Evolutionary conservation across 1,140 invertebrate species (phyloP), one percentile per base, ranked within the genome.

Genomic region (Nephila pilipes): DNA sequence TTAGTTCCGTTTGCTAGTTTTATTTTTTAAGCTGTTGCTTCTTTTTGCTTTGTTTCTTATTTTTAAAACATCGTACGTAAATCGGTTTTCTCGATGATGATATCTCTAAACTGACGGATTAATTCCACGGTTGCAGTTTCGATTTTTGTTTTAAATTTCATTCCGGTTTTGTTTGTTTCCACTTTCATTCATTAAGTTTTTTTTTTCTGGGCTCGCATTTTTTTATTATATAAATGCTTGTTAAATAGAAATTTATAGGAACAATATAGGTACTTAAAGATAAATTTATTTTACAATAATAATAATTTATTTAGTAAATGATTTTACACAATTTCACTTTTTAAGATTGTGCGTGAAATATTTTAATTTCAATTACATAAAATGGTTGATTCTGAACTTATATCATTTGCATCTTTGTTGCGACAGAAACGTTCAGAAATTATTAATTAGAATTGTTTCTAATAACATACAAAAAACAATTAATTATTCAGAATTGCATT

Each of bases 21-120:
- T 55, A 6, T 75, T 25, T 46, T 75, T 88, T 69, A 88, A 88
- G 32, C 87, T 88, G 87, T 88, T 88, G 87, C 63, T 69, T 32
- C 25, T n/a, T 63, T 87, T 63, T 58, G 38, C 60, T 63, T 60
- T 87, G 12, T 36, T 75, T 32, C 29, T 18, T 36, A 14, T 32
- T 16, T 75, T 36, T 29, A 75, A 60, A 60, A 75, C 69, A 16
- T 75, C 69, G 69, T 75, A 29, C 85, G 63, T 63, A 87, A 60
- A 29, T 60, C 25, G 25, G 38, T 46, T 65, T 69, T 54, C 18
- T 54, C 38, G 60, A 75, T 58, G 83, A 85, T 88, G 60, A 88
- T 88, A 88, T 46, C 87, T 75, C 29, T 16, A 5, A 69, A 29
- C n/a, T n/a, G 60, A 25, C 20, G 87, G 38, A 88, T 88, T 88